Base-by-base conservation (phyloP, 1,140 invertebrate genomes). In the Lasioglossum baleicum region DNA sequence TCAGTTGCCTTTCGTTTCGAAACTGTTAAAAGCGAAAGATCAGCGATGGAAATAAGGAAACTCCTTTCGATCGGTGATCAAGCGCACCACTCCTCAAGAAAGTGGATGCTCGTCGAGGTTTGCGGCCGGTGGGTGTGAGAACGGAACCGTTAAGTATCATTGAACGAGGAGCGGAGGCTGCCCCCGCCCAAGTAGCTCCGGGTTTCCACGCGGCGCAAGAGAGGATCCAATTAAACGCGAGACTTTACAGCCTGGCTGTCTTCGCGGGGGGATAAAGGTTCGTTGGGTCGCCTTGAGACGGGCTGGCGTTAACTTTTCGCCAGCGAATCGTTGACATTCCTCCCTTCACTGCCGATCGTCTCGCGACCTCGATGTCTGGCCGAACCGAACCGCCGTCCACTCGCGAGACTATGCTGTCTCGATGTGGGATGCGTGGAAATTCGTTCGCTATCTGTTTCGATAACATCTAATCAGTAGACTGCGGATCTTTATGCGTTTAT, bases 111-210 rank as follows among this genome's bases (percentile, higher is more conserved):
- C 76, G 56, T 15, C 2, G 44, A 11, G 44, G 83, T 72, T 61
- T 61, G 66, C 51, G 51, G 51, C 51, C 51, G 51, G 86, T 84
- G 86, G 83, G 87, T 88, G 87, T 87, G 86, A 88, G 87, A 88
- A 85, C 75, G 81, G 72, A 86, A 85, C 84, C 80, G 83, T 86
- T 85, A 82, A 85, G 84, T 75, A 85, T 80, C 78, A 85, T 82
- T 82, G 53, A 74, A 85, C 80, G 69, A 80, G 65, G 65, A 42
- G 56, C 7, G 56, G 56, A n/a, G 51, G 70, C 60, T 44, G 61
- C 58, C 15, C 31, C 63, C 69, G 63, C 53, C 17, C 58, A 63
- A 22, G 53, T 69, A 64, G 58, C 56, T 53, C 15, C 17, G 17
- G 40, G 20, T 77, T 77, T 31, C 35, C 69, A 42, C 31, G 6